Conservation (phyloP, 2,888 invertebrate genomes). For the Philopedon plagiatum region DNA sequence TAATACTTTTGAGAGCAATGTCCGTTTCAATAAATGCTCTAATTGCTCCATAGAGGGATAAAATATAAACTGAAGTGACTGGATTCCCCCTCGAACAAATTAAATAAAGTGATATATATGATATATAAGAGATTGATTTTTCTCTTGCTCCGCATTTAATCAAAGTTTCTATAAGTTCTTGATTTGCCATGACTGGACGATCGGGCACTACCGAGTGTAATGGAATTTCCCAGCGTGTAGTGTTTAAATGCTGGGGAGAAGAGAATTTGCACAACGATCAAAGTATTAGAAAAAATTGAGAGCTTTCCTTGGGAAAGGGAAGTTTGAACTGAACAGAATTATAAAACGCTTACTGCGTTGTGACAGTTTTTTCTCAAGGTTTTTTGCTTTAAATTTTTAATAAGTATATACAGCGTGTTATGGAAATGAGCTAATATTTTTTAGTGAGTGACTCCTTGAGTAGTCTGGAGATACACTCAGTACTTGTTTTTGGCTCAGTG, state of each 20-base stretch:
- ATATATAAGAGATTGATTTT: constrained; percentile 37
- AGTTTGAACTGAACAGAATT: too few species aligned
- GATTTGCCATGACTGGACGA: constrained; percentile 43
- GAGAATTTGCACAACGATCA: neutral
- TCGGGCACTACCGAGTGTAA: constrained; percentile 20
- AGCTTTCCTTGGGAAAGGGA: too few species aligned
- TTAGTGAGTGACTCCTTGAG: too few species aligned
- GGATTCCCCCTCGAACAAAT: constrained; percentile 12
- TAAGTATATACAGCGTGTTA: too few species aligned
- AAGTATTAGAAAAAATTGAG: too few species aligned
- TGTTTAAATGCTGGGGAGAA: constrained; percentile 7
- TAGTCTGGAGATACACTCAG: too few species aligned
- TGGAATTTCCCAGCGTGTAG: constrained; percentile 30
- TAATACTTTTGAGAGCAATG: neutral
- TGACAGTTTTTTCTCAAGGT: too few species aligned
- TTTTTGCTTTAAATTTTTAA: too few species aligned
- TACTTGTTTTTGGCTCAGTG: too few species aligned
- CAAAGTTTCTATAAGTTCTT: constrained; percentile 44
- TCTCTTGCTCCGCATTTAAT: constrained; percentile 36
- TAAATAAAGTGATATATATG: constrained; percentile 39
- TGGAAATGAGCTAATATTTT: too few species aligned
- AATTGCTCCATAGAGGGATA: neutral
- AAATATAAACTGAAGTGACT: neutral
- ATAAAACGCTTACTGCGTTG: too few species aligned
- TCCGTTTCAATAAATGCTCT: neutral